Conservation (phyloP, 2,797 vertebrate genomes). For the Melanotaenia nigrans region DNA sequence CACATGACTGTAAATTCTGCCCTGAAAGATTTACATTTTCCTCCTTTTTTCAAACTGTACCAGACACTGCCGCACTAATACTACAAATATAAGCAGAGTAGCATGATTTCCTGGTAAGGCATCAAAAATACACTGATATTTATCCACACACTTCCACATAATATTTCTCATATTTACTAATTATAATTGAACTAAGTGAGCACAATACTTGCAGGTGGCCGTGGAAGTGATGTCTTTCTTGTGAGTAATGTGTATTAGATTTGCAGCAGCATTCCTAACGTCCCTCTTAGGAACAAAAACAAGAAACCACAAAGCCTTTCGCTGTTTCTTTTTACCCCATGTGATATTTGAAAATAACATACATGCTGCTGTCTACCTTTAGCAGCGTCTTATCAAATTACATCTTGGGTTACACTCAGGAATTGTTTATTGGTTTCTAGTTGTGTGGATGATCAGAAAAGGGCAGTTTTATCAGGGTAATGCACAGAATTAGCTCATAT, state of each 20-base stretch:
- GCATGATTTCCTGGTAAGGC: too few relatives aligned
- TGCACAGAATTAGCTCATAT: slow-evolving; percentile 8
- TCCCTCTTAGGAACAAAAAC: slow-evolving; percentile 28
- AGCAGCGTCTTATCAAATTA: slow-evolving; percentile 66
- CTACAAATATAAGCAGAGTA: too few relatives aligned
- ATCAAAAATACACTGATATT: neutral
- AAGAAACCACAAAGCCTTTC: slow-evolving; percentile 63
- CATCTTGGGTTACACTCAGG: slow-evolving; percentile 40
- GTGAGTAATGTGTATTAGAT: slow-evolving; percentile 1
- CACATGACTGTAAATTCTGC: too few relatives aligned
- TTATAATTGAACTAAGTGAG: neutral
- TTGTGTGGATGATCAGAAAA: slow-evolving; percentile 8
- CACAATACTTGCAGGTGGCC: neutral
- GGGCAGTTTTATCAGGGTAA: neutral
- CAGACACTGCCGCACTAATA: neutral
- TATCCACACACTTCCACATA: neutral
- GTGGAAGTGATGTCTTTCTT: neutral
- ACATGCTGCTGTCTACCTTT: slow-evolving; percentile 59
- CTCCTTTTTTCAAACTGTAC: neutral
- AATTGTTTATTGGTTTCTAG: slow-evolving; percentile 23
- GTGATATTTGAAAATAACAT: slow-evolving; percentile 76
- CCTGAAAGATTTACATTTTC: neutral
- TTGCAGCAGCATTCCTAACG: slow-evolving; percentile 28
- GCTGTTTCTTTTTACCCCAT: slow-evolving; percentile 62
- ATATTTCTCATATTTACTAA: neutral